Conservation (phyloP, 1,140 invertebrate species). For the Augochlora pura region DNA sequence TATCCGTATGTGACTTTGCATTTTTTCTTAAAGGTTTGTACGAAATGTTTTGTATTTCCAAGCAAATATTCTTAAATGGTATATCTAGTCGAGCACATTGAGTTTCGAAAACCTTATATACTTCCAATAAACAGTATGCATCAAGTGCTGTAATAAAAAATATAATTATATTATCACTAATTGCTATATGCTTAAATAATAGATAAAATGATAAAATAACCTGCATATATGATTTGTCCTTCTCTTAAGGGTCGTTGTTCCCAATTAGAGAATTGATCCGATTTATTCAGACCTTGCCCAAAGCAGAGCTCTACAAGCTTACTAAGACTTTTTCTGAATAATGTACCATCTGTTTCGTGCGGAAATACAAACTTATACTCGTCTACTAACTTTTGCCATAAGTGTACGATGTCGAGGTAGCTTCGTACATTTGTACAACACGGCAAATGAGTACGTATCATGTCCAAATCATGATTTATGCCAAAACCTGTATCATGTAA, state of each 20-base stretch:
- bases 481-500: conserved; percentile 80
- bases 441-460: conserved; percentile 81
- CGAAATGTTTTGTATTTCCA: conserved; percentile 74
- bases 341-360: conserved; percentile 64
- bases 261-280: conserved; percentile 94
- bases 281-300: conserved; percentile 88
- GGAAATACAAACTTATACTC: conserved; percentile 80
- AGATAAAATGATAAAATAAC: conserved; percentile 71
- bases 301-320: conserved; percentile 87
- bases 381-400: conserved; percentile 81
- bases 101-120: conserved; percentile 83
- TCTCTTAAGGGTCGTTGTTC: conserved; percentile 88
- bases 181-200: neutral
- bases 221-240: conserved; percentile 89
- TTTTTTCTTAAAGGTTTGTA: conserved; percentile 76
- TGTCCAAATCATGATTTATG: conserved; percentile 81
- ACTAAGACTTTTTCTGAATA: conserved; percentile 82
- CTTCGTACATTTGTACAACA: conserved; percentile 78
- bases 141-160: conserved; percentile 84
- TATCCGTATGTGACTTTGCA: conserved; percentile 53
- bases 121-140: conserved; percentile 88
- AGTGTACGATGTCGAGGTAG: conserved; percentile 80
- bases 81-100: conserved; percentile 80
- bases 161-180: neutral
- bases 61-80: conserved; percentile 83